Percentiles rank a stretch among this genome's conserved stretches.
Conservation (phyloP, 1,140 invertebrate species). For the Nebria ingens region DNA sequence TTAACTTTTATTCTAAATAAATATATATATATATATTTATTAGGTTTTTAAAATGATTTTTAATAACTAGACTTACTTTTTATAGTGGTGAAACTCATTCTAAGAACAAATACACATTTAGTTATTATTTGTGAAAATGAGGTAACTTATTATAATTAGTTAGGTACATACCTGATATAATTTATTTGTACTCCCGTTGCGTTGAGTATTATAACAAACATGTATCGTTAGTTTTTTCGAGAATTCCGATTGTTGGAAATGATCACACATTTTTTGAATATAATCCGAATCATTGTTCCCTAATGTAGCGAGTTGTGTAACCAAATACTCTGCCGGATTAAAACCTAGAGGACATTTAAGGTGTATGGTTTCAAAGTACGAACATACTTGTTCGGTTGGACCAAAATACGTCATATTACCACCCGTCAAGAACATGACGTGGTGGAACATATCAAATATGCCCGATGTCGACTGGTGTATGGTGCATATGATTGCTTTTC, state of each 20-base stretch:
- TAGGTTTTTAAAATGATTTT: too few relatives aligned
- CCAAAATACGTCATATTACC: constrained; percentile 76
- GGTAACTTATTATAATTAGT: too few relatives aligned
- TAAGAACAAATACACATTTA: too few relatives aligned
- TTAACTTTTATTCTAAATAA: constrained; percentile 40
- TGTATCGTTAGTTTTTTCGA: constrained; percentile 27
- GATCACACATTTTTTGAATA: constrained; percentile 41
- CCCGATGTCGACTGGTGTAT: constrained; percentile 83
- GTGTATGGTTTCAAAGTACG: constrained; percentile 54
- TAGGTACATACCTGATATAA: too few relatives aligned
- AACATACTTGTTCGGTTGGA: constrained; percentile 44
- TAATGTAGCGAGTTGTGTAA: constrained; percentile 49
- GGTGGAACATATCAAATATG: constrained; percentile 70
- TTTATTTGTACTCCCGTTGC: too few relatives aligned
- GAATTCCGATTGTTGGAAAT: constrained; percentile 38
- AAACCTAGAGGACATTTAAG: constrained; percentile 51
- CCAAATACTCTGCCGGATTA: constrained; percentile 64
- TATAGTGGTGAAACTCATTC: too few relatives aligned
- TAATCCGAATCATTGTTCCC: constrained; percentile 42
- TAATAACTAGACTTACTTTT: too few relatives aligned
- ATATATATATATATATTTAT: too few relatives aligned
- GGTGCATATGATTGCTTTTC: constrained; percentile 70
- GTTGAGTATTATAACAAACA: too few relatives aligned
- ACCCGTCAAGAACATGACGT: constrained; percentile 63
- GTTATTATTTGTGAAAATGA: too few relatives aligned